Evolutionary conservation across 2,113 vertebrate species (phyloP), one percentile per base, ranked within the genome.

Genomic region (Acanthochromis polyacanthus): DNA sequence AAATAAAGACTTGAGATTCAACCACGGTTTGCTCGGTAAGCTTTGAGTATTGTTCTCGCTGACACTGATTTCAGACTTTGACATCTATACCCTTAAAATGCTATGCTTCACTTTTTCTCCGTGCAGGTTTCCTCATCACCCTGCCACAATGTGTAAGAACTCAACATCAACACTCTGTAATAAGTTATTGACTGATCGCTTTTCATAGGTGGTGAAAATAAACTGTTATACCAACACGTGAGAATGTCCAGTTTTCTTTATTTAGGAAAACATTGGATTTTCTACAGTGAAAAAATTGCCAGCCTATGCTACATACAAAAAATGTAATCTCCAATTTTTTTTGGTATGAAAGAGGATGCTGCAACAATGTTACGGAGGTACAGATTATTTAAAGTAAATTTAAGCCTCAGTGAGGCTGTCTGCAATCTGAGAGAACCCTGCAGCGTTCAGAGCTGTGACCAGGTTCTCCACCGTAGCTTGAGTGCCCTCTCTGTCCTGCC

Each of bases 401-500:
- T 77, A 95, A 19, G 91, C 81, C 64, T 95, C 94, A 40, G 9
- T 95, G 69, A 99, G 93, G 89, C 70, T 80, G 50, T 98, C 97
- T 0, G 96, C 96, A 6, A 99, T 94, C 62, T 96, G 95, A 6
- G 85, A 80, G 52, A 98, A 93, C 1, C 96, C 96, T 0, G 97
- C 96, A 0, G 96, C 90, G 50, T 55, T 96, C 3, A 99, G 94
- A 0, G 96, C 97, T 0, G 78, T 14, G 0, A 96, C 91, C 74
- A 99, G 95, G 71, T 93, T 97, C 76, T 97, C 97, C 0, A 96
- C 93, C 0, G 94, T 98, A 0, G 98, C 97, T 0, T 97, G 97
- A 0, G 89, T 8, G 0, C 96, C 97, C 87, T 99, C 98, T 72
- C 97, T 93, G 64, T 99, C 98, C 92, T 99, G 98, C 98, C 98